Evolutionary conservation across 2,797 vertebrate genomes (phyloP).

Genomic region (Acipenser ruthenus): DNA sequence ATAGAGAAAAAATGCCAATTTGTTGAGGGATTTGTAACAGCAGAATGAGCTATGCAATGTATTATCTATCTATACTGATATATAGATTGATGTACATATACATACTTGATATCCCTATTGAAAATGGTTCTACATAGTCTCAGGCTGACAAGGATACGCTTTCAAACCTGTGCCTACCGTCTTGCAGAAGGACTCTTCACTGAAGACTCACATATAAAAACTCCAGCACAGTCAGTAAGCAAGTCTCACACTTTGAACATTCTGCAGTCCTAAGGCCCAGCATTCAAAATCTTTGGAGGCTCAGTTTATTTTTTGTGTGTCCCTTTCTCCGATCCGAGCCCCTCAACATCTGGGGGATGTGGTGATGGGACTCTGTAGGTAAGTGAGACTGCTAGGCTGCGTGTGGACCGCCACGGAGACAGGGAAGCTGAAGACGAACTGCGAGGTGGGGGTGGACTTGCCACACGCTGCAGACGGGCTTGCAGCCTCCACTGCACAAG

Average conservation of each 20-base stretch:
- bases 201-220: neutral
- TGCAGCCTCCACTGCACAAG: conserved; percentile 56
- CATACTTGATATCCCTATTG: too few relatives aligned
- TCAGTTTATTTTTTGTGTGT: conserved; percentile 29
- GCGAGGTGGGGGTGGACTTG: conserved; percentile 57
- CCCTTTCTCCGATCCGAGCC: neutral
- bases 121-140: neutral
- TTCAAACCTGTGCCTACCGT: neutral
- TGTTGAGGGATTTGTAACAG: too few relatives aligned
- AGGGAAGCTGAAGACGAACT: conserved; percentile 71
- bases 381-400: conserved; percentile 40
- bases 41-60: too few relatives aligned
- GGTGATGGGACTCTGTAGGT: conserved; percentile 63
- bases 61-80: too few relatives aligned
- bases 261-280: neutral
- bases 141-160: neutral
- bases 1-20: too few relatives aligned
- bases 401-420: conserved; percentile 58
- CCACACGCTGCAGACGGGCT: conserved; percentile 43
- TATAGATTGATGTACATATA: too few relatives aligned
- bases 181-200: neutral
- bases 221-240: neutral
- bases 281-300: conserved; percentile 1
- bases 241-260: neutral
- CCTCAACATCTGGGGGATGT: conserved; percentile 70